These are phyloP conservation scores for Chamaea fasciata DNA, from an alignment of 2,113 vertebrate genomes.

Conservation along the genomic window DNA sequence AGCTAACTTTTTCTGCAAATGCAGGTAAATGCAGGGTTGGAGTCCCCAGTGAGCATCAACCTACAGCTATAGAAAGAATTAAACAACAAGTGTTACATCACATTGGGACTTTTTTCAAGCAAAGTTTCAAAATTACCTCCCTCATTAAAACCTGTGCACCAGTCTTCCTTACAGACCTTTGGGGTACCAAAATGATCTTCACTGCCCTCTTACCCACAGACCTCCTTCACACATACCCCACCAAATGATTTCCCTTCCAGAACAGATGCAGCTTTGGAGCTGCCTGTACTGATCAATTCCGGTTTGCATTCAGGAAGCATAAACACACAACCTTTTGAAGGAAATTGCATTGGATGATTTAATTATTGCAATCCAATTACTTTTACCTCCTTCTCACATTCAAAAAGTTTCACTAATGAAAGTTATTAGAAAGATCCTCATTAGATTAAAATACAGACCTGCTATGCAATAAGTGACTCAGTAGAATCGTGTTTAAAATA, in stretches of 20 bases:
- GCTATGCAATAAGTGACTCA: neutral
- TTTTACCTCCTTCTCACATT: conserved; percentile 18
- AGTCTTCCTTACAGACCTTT: neutral
- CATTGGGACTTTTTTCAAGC: neutral
- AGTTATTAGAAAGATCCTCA: conserved; percentile 12
- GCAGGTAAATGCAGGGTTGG: neutral
- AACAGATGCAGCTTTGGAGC: neutral
- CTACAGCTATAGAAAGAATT: neutral
- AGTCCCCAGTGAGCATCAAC: neutral
- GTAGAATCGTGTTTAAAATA: neutral
- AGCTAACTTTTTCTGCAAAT: neutral
- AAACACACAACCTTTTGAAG: conserved; percentile 30
- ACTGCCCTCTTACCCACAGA: neutral
- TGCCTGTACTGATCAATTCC: neutral
- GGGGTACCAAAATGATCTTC: neutral
- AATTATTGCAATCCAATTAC: conserved; percentile 39
- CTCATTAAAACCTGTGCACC: neutral
- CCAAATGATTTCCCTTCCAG: neutral
- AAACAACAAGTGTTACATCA: neutral
- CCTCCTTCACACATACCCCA: neutral
- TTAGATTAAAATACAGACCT: neutral
- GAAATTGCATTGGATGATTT: neutral
- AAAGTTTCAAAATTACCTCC: neutral
- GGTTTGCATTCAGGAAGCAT: neutral
- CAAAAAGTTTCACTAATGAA: conserved; percentile 16